Percentiles rank a stretch among this genome's conserved stretches.
phyloP scores from a whole-genome alignment of 2,888 invertebrate species.

The Panzeria rudis region DNA sequence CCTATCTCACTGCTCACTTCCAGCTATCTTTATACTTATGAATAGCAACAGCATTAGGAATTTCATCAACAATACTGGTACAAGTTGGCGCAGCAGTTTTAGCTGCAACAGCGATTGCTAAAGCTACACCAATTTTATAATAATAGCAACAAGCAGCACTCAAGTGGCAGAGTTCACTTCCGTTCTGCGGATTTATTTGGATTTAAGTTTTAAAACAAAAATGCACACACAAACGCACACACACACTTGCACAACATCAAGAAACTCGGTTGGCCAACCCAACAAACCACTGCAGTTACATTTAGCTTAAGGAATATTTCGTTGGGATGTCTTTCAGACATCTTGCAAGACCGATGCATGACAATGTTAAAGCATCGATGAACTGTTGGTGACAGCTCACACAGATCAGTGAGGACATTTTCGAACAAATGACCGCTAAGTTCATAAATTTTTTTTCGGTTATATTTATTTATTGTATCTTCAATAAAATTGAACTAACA shows the following conservation, averaged over 20 bases:
- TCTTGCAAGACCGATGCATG: too few relatives aligned
- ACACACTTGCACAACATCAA: slow-evolving; percentile 34
- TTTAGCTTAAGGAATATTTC: too few relatives aligned
- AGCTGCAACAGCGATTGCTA: slow-evolving; percentile 25
- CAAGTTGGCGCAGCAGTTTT: not conserved
- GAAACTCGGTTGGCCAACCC: too few relatives aligned
- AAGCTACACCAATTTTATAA: slow-evolving; percentile 15
- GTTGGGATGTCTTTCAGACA: too few relatives aligned
- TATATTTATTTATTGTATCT: too few relatives aligned
- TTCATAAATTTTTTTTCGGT: too few relatives aligned
- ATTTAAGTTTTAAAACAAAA: slow-evolving; percentile 38
- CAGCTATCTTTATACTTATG: slow-evolving; percentile 23
- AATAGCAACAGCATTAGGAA: slow-evolving; percentile 51
- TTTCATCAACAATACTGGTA: slow-evolving; percentile 17
- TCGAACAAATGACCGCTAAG: too few relatives aligned
- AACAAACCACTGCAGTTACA: too few relatives aligned
- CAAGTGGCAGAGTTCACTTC: slow-evolving; percentile 76
- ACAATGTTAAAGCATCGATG: too few relatives aligned
- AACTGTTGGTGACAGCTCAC: too few relatives aligned
- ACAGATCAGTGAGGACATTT: too few relatives aligned
- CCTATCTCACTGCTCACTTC: not conserved
- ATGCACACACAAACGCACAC: not conserved
- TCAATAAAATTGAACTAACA: too few relatives aligned
- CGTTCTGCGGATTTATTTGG: slow-evolving; percentile 73
- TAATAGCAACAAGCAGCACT: slow-evolving; percentile 44